Conservation (phyloP, 2,113 vertebrate species). For the Origma solitaria region DNA sequence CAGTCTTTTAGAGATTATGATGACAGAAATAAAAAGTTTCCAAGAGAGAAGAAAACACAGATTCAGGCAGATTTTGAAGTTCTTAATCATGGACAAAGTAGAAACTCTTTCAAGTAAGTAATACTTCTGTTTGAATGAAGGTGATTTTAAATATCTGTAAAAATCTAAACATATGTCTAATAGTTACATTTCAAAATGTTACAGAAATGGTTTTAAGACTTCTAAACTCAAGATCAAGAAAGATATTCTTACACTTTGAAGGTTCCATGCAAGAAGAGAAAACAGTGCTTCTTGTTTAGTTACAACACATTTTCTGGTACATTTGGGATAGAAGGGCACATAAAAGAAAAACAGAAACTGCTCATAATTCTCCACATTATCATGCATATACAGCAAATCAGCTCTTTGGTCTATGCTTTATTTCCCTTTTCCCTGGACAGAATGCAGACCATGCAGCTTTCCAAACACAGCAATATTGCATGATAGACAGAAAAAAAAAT, state of each 20-base stretch:
- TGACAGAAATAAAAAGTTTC: not conserved
- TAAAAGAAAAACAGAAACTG: not conserved
- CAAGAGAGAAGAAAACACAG: not conserved
- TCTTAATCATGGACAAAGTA: not conserved
- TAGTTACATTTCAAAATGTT: not conserved
- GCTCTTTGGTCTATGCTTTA: not conserved
- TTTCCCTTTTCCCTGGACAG: not conserved
- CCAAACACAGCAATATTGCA: not conserved
- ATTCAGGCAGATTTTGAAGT: not conserved
- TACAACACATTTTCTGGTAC: not conserved
- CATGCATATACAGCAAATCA: not conserved
- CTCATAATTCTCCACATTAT: not conserved
- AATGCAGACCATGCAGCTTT: conserved; percentile 17
- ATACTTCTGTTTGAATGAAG: not conserved
- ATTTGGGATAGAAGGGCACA: not conserved
- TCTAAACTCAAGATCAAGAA: not conserved
- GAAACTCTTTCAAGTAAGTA: not conserved
- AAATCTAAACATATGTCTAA: not conserved
- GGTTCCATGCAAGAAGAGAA: not conserved
- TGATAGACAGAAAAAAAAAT: conserved; percentile 5
- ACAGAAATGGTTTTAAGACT: not conserved
- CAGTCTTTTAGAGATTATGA: not conserved
- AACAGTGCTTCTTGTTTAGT: not conserved
- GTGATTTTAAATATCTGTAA: not conserved
- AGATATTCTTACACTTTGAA: not conserved